Evolutionary conservation across 1,140 invertebrate species (phyloP), one percentile per base, ranked within the genome.

Genomic region (Neomicropteryx cornuta): DNA sequence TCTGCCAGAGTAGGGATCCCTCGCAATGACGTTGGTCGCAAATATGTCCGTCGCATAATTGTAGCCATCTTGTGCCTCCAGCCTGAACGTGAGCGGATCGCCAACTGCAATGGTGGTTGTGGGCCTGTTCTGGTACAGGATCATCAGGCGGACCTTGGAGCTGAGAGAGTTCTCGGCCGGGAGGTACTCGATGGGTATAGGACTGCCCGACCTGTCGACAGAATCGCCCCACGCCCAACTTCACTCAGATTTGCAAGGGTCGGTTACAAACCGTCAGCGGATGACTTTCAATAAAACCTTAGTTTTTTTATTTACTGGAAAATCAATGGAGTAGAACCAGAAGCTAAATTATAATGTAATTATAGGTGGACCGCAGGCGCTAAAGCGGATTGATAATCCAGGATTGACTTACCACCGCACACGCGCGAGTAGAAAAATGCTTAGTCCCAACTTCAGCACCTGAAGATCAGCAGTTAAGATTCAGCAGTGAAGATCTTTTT

Each of bases 31-130:
- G 58, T 93, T 91, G 1, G 86, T 92, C 2, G 89, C 89, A 53
- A 93, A 94, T 38, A 94, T 92, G 49, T 94, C 89, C 0, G 81
- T 82, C 1, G 77, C 75, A 45, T 89, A 87, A 58, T 88, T 89
- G 50, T 88, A 88, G 45, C 87, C 87, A 53, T 88, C 84, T 60
- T 90, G 83, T 1, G 87, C 81, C 70, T 92, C 88, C 19, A 94
- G 57, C 38, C 86, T 73, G 66, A 94, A 92, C 2, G 87, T 92
- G 1, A 94, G 58, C 0, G 88, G 87, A 69, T 94, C 89, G 8
- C 89, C 89, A n/a, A 94, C 88, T 3, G 88, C 89, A 28, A 94
- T 92, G 0, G 88, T 92, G 0, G 88, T 93, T 0, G 89, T 93
- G 1, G 89, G 88, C 47, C 87, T 67, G 13, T 87, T 87, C 62